phyloP scores from a whole-genome alignment of 2,888 invertebrate genomes.

The Branchipolynoe longqiensis region DNA sequence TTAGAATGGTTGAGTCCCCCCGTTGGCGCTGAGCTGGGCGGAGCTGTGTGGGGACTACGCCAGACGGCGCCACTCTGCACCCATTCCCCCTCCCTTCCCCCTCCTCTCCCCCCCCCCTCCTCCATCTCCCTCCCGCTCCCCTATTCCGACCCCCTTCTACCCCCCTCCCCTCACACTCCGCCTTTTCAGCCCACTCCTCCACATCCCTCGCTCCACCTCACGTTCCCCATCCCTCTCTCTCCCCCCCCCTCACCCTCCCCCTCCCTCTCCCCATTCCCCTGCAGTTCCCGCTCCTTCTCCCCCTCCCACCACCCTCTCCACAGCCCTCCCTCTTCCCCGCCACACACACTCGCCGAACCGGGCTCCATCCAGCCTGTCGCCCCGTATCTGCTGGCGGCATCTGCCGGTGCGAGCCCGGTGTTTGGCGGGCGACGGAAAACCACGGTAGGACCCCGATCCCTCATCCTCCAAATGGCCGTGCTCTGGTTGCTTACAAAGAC shows the following conservation, averaged over 20 bases:
- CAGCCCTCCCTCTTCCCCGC: not conserved
- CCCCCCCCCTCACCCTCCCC: not conserved
- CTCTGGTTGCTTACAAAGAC: no score
- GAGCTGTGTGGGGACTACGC: not conserved
- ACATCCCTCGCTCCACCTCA: no score
- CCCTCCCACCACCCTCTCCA: not conserved
- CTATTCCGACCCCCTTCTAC: slow-evolving; percentile 1
- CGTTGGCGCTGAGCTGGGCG: not conserved
- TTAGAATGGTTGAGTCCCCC: no score
- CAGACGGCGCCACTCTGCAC: not conserved
- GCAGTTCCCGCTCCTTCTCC: not conserved
- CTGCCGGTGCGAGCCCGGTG: no score
- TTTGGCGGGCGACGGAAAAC: no score
- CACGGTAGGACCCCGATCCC: no score
- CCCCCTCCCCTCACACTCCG: not conserved
- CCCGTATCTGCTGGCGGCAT: no score
- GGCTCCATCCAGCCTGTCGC: no score
- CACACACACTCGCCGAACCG: no score
- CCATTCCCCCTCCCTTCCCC: not conserved
- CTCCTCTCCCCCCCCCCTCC: not conserved
- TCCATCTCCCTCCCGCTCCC: not conserved
- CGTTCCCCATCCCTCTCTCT: slow-evolving; percentile 6
- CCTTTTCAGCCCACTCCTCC: not conserved
- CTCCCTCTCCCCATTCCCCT: not conserved
- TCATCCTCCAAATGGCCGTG: no score